phyloP scores from a whole-genome alignment of 2,797 vertebrate species.

The Acrossocheilus fasciatus region DNA sequence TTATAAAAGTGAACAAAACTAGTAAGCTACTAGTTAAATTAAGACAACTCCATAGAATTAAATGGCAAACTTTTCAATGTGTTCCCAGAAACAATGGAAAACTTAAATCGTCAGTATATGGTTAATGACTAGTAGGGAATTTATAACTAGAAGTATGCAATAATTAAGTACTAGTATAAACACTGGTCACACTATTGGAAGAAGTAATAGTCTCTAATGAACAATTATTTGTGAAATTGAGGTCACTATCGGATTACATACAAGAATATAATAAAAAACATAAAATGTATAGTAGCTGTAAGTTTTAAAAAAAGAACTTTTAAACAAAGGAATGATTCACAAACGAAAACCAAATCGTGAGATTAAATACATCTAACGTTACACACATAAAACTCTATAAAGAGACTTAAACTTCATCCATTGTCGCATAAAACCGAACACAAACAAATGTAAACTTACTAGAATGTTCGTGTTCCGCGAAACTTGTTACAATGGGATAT shows the following conservation, averaged over 20 bases:
- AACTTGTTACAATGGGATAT: conserved; percentile 1
- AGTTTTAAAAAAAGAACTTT: not conserved
- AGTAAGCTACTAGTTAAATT: not conserved
- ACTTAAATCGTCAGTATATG: not conserved
- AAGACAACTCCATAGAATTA: not conserved
- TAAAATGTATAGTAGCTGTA: not conserved
- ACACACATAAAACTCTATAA: not conserved
- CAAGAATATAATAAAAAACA: not conserved
- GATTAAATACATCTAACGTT: not conserved
- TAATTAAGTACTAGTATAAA: not conserved
- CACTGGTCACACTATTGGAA: not conserved
- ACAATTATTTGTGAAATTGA: not conserved
- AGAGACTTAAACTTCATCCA: not conserved
- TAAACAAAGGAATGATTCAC: conserved; percentile 21
- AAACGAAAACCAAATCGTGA: not conserved
- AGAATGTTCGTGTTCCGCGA: not conserved
- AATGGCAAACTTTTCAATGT: not conserved
- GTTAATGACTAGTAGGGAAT: not conserved
- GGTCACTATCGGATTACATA: not conserved
- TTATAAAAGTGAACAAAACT: not conserved
- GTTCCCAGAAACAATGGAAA: not conserved
- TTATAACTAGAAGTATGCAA: not conserved
- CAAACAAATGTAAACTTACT: conserved; percentile 19
- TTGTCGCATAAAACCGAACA: not conserved
- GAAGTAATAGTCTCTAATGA: not conserved